A percentile compares a stretch with the other conserved stretches of the same genome.
Conservation (phyloP, 2,888 invertebrate genomes). For the Polydrusus tereticollis region DNA sequence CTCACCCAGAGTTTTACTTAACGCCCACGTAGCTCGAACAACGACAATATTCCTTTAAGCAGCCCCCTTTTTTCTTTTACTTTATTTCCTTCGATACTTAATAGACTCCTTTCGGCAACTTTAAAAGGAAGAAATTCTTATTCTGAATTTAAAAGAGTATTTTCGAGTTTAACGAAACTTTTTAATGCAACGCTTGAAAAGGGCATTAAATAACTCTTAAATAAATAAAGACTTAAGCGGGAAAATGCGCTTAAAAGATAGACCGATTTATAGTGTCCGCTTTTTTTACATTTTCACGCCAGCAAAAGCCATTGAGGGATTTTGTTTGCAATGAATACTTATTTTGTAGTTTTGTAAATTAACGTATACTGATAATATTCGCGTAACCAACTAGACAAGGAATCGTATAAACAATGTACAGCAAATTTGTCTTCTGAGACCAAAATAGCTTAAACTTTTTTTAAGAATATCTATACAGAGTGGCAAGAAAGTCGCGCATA, state of each 20-base stretch:
- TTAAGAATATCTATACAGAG: no score
- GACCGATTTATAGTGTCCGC: background rate
- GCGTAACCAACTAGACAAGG: no score
- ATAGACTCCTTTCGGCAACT: constrained; percentile 8
- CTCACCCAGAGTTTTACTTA: no score
- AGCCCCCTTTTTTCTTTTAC: background rate
- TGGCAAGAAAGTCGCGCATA: no score
- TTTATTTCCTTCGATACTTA: constrained; percentile 26
- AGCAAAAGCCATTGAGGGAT: no score
- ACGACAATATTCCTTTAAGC: constrained; percentile 9
- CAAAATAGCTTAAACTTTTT: no score
- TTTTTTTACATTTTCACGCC: background rate
- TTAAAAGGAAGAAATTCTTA: constrained; percentile 11
- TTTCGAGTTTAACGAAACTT: constrained; percentile 17
- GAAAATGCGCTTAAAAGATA: constrained; percentile 17
- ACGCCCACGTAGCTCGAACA: no score
- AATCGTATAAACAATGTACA: no score
- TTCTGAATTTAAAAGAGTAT: constrained; percentile 25
- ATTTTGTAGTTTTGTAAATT: no score
- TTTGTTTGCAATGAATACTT: no score
- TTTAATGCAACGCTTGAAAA: constrained; percentile 26
- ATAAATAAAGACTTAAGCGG: constrained; percentile 34
- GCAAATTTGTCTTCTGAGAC: no score
- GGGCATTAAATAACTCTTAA: constrained; percentile 34
- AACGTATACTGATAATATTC: no score